Conservation (phyloP, 2,888 invertebrate genomes). For the Limnephilus lunatus region DNA sequence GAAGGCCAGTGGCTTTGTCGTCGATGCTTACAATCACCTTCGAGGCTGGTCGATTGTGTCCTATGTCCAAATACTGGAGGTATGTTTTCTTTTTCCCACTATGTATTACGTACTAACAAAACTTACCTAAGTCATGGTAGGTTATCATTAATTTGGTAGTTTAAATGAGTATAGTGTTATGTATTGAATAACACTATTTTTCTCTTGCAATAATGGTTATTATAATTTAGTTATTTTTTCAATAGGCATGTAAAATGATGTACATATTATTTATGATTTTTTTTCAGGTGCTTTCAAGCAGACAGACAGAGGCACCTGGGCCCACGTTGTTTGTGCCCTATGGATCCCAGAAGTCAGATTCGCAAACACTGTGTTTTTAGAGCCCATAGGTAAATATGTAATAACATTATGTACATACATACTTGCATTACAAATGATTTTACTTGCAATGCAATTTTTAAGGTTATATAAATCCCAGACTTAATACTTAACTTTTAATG, state of each 20-base stretch:
- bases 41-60: slow-evolving; percentile 96
- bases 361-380: slow-evolving; percentile 97
- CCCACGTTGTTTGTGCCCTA: slow-evolving; percentile 98
- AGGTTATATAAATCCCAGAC: neutral
- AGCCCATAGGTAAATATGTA: slow-evolving; percentile 87
- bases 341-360: slow-evolving; percentile 99
- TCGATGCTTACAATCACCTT: slow-evolving; percentile 96
- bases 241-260: neutral
- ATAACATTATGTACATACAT: slow-evolving; percentile 59
- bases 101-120: neutral
- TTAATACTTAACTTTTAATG: neutral
- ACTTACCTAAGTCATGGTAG: neutral
- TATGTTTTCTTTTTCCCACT: slow-evolving; percentile 66
- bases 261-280: neutral
- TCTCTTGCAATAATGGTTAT: neutral
- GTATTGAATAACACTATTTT: neutral
- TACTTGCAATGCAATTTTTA: neutral
- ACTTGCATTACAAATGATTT: slow-evolving; percentile 44
- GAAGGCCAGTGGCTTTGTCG: slow-evolving; percentile 99
- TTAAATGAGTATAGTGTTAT: neutral
- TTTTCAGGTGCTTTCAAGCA: slow-evolving; percentile 94
- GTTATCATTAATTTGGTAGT: neutral
- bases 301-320: slow-evolving; percentile 97
- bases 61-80: slow-evolving; percentile 97
- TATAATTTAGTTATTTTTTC: too few species aligned